Base-by-base conservation (phyloP, 2,113 vertebrate genomes). In the Cochlearius cochlearius region DNA sequence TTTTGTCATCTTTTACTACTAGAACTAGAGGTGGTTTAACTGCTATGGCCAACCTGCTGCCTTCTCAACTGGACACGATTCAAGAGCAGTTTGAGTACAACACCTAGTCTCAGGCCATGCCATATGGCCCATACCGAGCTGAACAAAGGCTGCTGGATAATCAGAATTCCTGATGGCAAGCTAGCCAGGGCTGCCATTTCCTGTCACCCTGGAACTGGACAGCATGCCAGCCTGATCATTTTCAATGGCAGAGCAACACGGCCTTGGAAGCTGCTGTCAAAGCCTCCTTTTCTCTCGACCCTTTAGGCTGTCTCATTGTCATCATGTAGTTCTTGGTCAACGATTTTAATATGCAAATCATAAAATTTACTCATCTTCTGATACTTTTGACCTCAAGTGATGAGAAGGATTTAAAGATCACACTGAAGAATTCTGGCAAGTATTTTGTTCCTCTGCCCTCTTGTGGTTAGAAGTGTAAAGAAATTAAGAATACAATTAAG, bases 361-460 rank as follows among this genome's bases (percentile, higher is more conserved):
- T 47, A 18, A 74, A 66, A 41, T 64, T 20, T 23, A 60, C 43
- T 49, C 2, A 64, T 39, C 26, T 47, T 43, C 41, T 43, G 41
- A 43, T 43, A 43, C 56, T 63, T 83, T 62, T 74, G 62, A 74
- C 21, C 21, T 52, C 32, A 41, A 92, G 47, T 18, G 12, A 74
- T 4, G 3, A 87, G 27, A 29, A 64, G 10, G 10, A 86, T 52
- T 77, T 60, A 64, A 76, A 72, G 7, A 96, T 19, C 41, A 34
- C 25, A 0, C 27, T 23, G 36, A 18, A 87, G 43, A 76, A 38
- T 22, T 43, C 23, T 19, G 58, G 8, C 53, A 76, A 92, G 23
- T 73, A 36, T 82, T 94, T 94, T 95, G 64, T 77, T 94, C 26
- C 47, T 79, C 89, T 92, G 95, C 95, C 95, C 95, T 94, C 96